Conservation (phyloP, 2,888 invertebrate species). For the Melanargia galathea region DNA sequence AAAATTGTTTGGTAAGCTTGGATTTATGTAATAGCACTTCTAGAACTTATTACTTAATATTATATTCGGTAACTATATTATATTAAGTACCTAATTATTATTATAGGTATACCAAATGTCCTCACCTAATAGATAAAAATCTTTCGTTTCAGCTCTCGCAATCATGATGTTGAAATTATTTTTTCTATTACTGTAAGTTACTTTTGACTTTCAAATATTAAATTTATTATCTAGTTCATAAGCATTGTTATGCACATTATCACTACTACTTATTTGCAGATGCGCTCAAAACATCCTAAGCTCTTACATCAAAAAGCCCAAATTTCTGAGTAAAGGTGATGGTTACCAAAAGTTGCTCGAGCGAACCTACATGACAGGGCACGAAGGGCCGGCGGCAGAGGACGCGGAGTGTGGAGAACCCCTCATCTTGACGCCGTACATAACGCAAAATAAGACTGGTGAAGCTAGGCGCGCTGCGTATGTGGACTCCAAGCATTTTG, state of each 20-base stretch:
- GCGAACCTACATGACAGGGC: conserved; percentile 4
- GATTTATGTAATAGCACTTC: no score
- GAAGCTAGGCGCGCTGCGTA: background rate
- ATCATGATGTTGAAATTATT: background rate
- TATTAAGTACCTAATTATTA: no score
- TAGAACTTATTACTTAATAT: no score
- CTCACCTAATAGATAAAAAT: no score
- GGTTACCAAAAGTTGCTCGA: background rate
- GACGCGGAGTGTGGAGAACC: background rate
- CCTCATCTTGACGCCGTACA: conserved; percentile 6
- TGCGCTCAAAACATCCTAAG: background rate
- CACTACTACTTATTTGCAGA: no score
- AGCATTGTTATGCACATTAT: no score
- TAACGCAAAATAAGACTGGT: background rate
- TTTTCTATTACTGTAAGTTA: conserved; percentile 9
- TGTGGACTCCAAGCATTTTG: conserved; percentile 1
- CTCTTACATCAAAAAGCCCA: background rate
- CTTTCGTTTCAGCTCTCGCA: background rate
- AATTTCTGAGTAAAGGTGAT: conserved; percentile 2
- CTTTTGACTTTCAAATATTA: no score
- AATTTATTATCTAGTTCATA: no score
- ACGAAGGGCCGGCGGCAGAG: background rate
- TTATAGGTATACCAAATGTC: no score
- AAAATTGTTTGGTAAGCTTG: no score
- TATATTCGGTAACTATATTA: no score